phyloP scores from a whole-genome alignment of 2,888 invertebrate species.

The Thysanoteuthis rhombus region DNA sequence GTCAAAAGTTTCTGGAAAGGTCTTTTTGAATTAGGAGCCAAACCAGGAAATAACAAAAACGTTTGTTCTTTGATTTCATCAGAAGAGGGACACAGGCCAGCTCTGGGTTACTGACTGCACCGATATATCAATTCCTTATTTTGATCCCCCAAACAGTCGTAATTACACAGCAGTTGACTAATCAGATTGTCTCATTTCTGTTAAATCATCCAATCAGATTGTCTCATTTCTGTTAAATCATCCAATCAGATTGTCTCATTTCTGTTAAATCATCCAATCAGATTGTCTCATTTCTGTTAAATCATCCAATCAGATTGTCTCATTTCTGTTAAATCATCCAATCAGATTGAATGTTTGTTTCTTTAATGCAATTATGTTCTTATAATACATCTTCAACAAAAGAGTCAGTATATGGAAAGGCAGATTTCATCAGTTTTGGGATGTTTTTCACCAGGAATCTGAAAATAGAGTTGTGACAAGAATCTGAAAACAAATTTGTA shows the following conservation, averaged over 20 bases:
- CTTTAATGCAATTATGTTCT: background rate
- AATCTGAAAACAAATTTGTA: background rate
- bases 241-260: background rate
- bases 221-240: background rate
- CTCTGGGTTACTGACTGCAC: background rate
- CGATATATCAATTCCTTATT: background rate
- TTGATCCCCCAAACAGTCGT: background rate
- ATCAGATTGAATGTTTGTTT: background rate
- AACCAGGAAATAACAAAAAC: background rate
- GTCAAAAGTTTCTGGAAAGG: background rate
- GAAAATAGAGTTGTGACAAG: too few species aligned
- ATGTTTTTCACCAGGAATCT: background rate
- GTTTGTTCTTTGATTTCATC: background rate
- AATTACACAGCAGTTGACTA: background rate
- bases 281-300: background rate
- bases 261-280: too few species aligned
- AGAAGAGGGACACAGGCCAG: background rate
- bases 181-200: background rate
- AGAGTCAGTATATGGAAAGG: background rate
- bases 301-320: background rate
- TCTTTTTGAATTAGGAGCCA: background rate
- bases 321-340: background rate
- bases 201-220: too few species aligned
- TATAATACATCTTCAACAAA: background rate
- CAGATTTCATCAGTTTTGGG: background rate